Evolutionary conservation across 2,888 invertebrate genomes (phyloP).

Genomic region (Adelphocoris suturalis): DNA sequence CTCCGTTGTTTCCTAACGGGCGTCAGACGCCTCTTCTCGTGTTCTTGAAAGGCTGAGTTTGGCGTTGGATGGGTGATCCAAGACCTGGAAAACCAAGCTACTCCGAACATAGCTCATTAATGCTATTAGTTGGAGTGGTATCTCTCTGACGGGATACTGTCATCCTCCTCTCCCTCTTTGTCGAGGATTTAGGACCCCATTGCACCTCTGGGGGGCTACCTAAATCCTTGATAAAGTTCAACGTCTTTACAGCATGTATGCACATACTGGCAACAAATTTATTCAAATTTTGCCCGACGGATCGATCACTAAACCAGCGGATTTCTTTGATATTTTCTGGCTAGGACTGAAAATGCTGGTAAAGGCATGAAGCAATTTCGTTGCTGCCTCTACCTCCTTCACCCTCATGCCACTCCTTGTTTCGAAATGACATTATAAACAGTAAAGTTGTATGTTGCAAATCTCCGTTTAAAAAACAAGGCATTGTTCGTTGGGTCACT

Average conservation of each 20-base stretch:
- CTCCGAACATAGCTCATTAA: too few species aligned
- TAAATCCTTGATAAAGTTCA: too few species aligned
- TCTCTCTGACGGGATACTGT: too few species aligned
- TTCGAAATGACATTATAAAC: conserved; percentile 54
- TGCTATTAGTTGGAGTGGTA: too few species aligned
- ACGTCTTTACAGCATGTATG: conserved; percentile 74
- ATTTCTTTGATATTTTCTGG: conserved; percentile 73
- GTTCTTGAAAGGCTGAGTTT: too few species aligned
- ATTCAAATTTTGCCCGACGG: conserved; percentile 76
- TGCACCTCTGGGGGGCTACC: too few species aligned
- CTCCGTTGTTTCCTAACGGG: too few species aligned
- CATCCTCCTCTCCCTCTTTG: too few species aligned
- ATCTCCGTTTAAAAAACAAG: conserved; percentile 1
- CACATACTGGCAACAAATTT: conserved; percentile 76
- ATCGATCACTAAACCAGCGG: conserved; percentile 76
- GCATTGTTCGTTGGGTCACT: conserved; percentile 50
- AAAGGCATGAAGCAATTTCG: conserved; percentile 40
- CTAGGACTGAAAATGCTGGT: conserved; percentile 73
- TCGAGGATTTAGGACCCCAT: too few species aligned
- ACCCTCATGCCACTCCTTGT: conserved; percentile 69
- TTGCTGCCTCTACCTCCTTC: conserved; percentile 75
- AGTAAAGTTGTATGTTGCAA: conserved; percentile 62
- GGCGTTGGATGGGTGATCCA: too few species aligned
- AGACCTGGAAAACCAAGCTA: too few species aligned
- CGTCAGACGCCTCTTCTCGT: too few species aligned